Evolutionary conservation across 2,888 invertebrate species (phyloP).

Genomic region (Drosophila histrio): DNA sequence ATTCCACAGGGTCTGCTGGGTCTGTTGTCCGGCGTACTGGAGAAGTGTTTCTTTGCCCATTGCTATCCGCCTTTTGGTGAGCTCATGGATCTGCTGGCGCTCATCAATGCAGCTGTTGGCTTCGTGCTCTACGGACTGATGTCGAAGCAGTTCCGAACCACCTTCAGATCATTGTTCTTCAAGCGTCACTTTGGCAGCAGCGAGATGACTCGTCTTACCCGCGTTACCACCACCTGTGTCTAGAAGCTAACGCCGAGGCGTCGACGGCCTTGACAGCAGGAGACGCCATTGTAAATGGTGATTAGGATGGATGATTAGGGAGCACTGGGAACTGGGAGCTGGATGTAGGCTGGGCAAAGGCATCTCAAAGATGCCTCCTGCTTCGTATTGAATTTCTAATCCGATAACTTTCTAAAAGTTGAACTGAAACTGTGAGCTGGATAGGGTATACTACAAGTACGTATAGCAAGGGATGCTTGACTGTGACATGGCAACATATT

Average conservation of each 20-base stretch:
- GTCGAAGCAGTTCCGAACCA: conserved; percentile 95
- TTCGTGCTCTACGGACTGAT: conserved; percentile 97
- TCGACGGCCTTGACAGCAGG: background rate
- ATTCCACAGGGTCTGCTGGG: conserved; percentile 93
- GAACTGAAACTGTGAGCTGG: conserved; percentile 49
- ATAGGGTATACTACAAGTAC: conserved; percentile 24
- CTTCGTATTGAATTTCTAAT: conserved; percentile 26
- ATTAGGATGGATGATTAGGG: background rate
- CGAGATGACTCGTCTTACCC: conserved; percentile 83
- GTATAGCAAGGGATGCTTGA: conserved; percentile 3
- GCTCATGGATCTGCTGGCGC: conserved; percentile 94
- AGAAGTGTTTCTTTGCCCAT: conserved; percentile 89
- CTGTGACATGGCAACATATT: conserved; percentile 16
- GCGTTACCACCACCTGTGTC: conserved; percentile 83
- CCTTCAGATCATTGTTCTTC: conserved; percentile 89
- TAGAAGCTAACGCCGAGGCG: conserved; percentile 35
- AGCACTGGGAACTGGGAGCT: background rate
- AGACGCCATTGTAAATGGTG: background rate
- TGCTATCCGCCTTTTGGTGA: conserved; percentile 94
- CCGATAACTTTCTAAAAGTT: conserved; percentile 47
- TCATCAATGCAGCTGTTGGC: conserved; percentile 96
- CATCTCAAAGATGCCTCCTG: conserved; percentile 31
- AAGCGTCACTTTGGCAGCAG: conserved; percentile 86
- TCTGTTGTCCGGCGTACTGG: conserved; percentile 88
- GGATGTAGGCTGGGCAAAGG: background rate